A percentile compares a stretch with the other conserved stretches of the same genome.
Conservation (phyloP, 2,797 vertebrate genomes). For the Streptopelia turtur region DNA sequence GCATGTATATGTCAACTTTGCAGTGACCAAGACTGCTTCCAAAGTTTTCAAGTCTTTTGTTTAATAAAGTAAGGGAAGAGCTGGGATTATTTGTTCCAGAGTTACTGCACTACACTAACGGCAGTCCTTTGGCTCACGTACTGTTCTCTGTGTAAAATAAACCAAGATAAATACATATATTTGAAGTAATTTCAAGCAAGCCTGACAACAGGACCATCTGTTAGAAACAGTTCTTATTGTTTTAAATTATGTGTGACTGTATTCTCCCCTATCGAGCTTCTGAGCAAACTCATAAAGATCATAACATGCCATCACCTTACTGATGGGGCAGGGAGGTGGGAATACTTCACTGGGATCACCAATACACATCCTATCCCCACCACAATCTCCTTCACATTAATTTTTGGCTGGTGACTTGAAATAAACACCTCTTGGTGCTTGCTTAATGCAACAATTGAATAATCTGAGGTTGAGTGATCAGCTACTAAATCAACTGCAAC, state of each 20-base stretch:
- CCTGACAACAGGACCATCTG: neutral
- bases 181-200: neutral
- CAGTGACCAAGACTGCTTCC: neutral
- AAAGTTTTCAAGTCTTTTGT: neutral
- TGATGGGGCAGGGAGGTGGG: neutral
- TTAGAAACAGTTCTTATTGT: neutral
- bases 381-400: neutral
- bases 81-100: neutral
- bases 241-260: neutral
- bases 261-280: neutral
- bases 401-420: neutral
- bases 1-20: neutral
- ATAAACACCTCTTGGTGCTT: neutral
- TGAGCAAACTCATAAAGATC: neutral
- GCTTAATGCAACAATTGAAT: neutral
- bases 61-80: neutral
- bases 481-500: neutral
- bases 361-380: neutral
- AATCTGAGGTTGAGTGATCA: neutral
- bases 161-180: neutral
- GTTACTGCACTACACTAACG: neutral
- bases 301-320: neutral
- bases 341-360: neutral
- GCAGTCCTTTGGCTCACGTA: rapidly evolving
- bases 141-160: neutral